These are phyloP conservation scores for Oriolus oriolus DNA, from an alignment of 2,113 vertebrate species.

Conservation along the genomic window DNA sequence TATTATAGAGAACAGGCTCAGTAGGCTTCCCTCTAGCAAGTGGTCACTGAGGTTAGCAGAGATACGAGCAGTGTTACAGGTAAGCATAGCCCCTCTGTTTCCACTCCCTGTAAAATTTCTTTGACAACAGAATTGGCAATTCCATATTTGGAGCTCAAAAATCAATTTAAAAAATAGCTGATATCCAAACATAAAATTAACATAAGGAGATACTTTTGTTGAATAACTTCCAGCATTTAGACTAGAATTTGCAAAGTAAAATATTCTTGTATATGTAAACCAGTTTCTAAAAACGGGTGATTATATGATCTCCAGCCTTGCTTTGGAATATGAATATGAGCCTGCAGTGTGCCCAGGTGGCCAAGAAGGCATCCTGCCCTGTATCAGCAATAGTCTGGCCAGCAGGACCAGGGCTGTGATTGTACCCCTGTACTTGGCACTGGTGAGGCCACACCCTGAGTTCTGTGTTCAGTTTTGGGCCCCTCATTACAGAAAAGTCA, in stretches of 20 bases:
- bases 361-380: not conserved
- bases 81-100: not conserved
- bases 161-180: not conserved
- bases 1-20: not conserved
- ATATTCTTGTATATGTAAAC: not conserved
- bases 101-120: not conserved
- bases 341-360: not conserved
- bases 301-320: not conserved
- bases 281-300: not conserved
- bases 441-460: not conserved
- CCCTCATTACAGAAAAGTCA: not conserved
- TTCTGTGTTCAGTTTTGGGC: not conserved
- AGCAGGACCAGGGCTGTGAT: not conserved
- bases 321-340: not conserved
- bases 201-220: not conserved
- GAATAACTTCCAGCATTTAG: not conserved
- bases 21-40: not conserved
- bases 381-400: not conserved
- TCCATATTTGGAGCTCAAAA: not conserved
- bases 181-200: not conserved
- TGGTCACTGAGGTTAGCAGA: not conserved
- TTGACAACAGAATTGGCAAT: not conserved
- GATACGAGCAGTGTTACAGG: not conserved
- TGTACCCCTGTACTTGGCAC: rapidly evolving
- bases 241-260: not conserved